Evolutionary conservation across 2,113 vertebrate genomes (phyloP), one percentile per base, ranked within the genome.

Genomic region (Ameiurus melas): DNA sequence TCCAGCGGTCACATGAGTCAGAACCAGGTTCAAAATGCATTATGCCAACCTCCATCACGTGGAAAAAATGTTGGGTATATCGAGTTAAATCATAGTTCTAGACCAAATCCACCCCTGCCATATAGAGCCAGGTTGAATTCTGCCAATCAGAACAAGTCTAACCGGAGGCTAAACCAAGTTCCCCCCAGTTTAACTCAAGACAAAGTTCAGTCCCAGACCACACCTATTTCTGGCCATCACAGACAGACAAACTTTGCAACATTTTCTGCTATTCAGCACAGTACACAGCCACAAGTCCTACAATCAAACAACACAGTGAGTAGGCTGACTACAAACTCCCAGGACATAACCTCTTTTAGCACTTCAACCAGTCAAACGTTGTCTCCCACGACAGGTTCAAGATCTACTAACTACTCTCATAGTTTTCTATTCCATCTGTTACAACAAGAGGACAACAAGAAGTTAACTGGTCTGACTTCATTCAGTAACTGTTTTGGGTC

Each of bases 391-490:
- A 6, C 80, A 82, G 8, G 5, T 0, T 36, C 43, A 36, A 14
- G 30, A 55, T 62, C 30, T 51, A 9, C 6, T 4, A 27, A 70
- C 7, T 30, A 12, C 3, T 68, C 25, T 55, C 43, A 27, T n/a
- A 3, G 1, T 1, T 3, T 19, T 51, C 17, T 78, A 8, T 2
- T 64, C 12, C 0, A 0, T 3, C 0, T 22, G 1, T 60, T 77
- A 58, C 39, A 64, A 9, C 4, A 36, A n/a, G 5, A 14, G 17
- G 10, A 79, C 14, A 43, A 16, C 20, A n/a, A 13, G 2, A 55
- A 86, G 16, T 27, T 58, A 10, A 20, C 9, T 62, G 80, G 0
- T 30, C 25, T 30, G 17, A 79, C 16, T 20, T 33, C 27, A 5
- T 53, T n/a, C 14, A 62, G 30, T 62, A 62, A 39, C 19, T 36